phyloP scores from a whole-genome alignment of 1,140 invertebrate genomes.

The Tetranychus urticae region DNA sequence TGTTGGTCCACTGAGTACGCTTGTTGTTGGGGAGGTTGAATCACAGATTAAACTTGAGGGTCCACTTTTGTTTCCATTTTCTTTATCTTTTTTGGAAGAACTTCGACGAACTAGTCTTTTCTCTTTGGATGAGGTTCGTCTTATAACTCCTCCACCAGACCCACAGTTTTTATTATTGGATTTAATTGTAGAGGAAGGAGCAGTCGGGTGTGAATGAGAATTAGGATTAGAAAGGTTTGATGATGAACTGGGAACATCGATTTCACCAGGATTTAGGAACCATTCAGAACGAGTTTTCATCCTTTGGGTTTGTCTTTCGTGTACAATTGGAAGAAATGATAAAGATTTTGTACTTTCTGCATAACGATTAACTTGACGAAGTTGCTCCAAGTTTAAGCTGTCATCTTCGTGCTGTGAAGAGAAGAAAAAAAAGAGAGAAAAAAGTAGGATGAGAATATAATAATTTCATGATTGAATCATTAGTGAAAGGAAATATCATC shows the following conservation, averaged over 20 bases:
- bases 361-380: conserved; percentile 58
- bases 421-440: too few species aligned
- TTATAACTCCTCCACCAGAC: neutral
- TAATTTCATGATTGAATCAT: too few species aligned
- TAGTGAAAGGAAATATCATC: too few species aligned
- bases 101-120: neutral
- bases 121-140: neutral
- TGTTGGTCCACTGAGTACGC: neutral
- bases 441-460: too few species aligned
- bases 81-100: conserved; percentile 1
- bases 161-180: too few species aligned
- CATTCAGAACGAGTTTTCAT: conserved; percentile 41
- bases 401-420: neutral
- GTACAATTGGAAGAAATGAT: conserved; percentile 70
- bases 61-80: neutral
- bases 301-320: conserved; percentile 70
- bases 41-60: neutral
- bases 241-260: neutral
- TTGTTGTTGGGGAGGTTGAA: neutral
- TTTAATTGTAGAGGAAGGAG: too few species aligned
- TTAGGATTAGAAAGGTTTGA: too few species aligned
- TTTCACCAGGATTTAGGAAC: conserved; percentile 1
- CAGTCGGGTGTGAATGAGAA: too few species aligned
- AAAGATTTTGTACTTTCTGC: conserved; percentile 77
- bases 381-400: conserved; percentile 46